A percentile compares a stretch with the other conserved stretches of the same genome.
These are phyloP conservation scores for Lamellibrachia luymesi DNA, from an alignment of 1,140 invertebrate genomes.

Conservation along the genomic window DNA sequence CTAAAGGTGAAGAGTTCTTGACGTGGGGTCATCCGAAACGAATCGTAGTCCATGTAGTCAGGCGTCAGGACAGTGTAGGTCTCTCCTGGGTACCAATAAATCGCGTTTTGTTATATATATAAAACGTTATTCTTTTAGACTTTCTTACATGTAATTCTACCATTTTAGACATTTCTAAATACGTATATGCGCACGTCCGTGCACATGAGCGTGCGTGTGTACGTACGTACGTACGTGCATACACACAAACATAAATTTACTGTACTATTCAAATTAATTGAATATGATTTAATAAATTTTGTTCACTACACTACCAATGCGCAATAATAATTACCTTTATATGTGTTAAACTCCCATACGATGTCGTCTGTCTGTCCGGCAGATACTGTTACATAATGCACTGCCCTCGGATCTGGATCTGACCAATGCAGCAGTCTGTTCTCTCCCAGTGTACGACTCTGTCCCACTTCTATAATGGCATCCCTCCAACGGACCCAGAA, in stretches of 20 bases:
- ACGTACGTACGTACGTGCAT: background rate
- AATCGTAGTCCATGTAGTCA: background rate
- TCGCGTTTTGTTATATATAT: too few species aligned
- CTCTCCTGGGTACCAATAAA: background rate
- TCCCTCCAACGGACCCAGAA: constrained; percentile 12
- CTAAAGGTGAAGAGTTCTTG: background rate
- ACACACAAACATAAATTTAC: background rate
- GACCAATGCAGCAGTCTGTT: constrained; percentile 7
- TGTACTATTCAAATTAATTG: too few species aligned
- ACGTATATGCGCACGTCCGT: too few species aligned
- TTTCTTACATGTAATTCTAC: too few species aligned
- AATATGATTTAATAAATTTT: too few species aligned
- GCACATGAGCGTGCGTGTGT: background rate
- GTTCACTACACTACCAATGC: background rate
- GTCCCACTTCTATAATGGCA: constrained; percentile 11
- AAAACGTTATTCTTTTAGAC: too few species aligned
- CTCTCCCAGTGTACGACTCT: background rate
- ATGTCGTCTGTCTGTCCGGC: background rate
- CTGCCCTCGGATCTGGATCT: constrained; percentile 11
- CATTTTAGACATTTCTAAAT: too few species aligned
- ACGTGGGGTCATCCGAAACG: background rate
- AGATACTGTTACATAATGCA: background rate
- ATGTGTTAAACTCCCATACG: constrained; percentile 9
- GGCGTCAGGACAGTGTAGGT: background rate
- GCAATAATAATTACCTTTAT: constrained; percentile 6